Percentiles rank a stretch among this genome's conserved stretches.
Conservation (phyloP, 64 coral and sea anemone species). For the Astreopora myriophthalma region DNA sequence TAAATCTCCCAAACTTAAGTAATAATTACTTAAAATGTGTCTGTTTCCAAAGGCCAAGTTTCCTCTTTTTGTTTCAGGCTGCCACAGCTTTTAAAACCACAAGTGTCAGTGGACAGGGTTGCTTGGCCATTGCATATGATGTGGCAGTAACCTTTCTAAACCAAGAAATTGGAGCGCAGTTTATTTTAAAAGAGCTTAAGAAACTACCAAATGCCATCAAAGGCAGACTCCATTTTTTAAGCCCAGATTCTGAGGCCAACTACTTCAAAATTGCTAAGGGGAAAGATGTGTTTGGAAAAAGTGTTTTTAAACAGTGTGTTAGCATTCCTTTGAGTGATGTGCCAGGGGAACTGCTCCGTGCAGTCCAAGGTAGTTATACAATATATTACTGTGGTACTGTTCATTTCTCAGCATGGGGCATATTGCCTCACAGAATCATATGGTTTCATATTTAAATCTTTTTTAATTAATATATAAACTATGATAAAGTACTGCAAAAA, state of each 20-base stretch:
- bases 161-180: not conserved
- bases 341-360: not conserved
- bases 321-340: not conserved
- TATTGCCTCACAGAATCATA: too few species aligned
- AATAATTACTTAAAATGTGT: not conserved
- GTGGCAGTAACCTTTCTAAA: conserved; percentile 9
- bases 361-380: not conserved
- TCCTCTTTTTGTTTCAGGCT: not conserved
- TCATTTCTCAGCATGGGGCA: too few species aligned
- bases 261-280: not conserved
- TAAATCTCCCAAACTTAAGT: not conserved
- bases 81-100: not conserved
- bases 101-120: not conserved
- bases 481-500: too few species aligned
- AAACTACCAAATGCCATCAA: not conserved
- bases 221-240: not conserved
- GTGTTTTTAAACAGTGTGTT: not conserved
- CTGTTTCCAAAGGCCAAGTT: not conserved
- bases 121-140: not conserved
- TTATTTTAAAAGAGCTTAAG: not conserved
- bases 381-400: not conserved
- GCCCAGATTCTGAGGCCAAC: not conserved
- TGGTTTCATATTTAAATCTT: too few species aligned
- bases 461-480: too few species aligned
- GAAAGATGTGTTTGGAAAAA: not conserved